Percentiles rank a stretch among this genome's conserved stretches.
Evolutionary conservation across 2,113 vertebrate species (phyloP).

Genomic region (Taxidea taxus): DNA sequence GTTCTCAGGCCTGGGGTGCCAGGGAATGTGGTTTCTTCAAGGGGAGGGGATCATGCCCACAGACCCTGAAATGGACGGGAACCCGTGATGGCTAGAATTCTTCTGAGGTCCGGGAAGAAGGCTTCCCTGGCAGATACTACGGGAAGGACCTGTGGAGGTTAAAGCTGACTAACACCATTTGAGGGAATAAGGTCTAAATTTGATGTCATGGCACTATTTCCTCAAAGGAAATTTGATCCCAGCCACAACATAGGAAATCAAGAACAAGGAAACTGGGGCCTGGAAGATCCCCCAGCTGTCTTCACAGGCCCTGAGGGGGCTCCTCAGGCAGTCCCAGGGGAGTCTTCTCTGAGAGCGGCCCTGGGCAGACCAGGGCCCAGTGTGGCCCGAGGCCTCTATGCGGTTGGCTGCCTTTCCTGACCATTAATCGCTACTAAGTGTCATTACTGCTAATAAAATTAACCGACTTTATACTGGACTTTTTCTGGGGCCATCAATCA

Average conservation of each 20-base stretch:
- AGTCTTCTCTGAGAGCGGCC: not conserved
- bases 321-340: not conserved
- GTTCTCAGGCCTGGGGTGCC: not conserved
- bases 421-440: conserved; percentile 76
- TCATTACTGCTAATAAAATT: conserved; percentile 79
- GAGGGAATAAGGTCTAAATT: not conserved
- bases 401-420: conserved; percentile 73
- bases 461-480: conserved; percentile 73
- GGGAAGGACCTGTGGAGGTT: not conserved
- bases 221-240: not conserved
- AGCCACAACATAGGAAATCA: not conserved
- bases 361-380: conserved; percentile 12
- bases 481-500: conserved; percentile 67
- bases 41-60: not conserved
- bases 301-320: not conserved
- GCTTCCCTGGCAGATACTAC: not conserved
- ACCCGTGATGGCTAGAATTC: not conserved
- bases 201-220: not conserved
- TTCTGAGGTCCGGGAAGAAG: not conserved
- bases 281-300: not conserved
- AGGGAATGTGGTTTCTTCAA: not conserved
- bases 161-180: not conserved
- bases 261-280: not conserved
- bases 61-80: not conserved
- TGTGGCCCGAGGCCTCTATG: conserved; percentile 47